phyloP scores from a whole-genome alignment of 2,888 invertebrate genomes.

The Sarcophaga rosellei region DNA sequence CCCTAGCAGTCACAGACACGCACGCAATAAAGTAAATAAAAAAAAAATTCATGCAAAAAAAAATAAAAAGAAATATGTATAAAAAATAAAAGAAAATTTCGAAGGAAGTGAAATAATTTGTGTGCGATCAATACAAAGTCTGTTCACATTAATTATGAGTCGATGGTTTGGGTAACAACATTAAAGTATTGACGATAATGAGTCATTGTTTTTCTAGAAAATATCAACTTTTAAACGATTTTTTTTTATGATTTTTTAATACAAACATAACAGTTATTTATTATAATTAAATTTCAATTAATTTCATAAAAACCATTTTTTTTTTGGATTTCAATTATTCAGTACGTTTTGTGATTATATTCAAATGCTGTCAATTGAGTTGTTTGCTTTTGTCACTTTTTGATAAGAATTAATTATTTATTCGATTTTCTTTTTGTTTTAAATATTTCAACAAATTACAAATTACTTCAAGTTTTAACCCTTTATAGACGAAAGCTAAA shows the following conservation, averaged over 20 bases:
- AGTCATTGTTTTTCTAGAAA: not conserved
- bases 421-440: not conserved
- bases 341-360: slow-evolving; percentile 4
- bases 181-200: not conserved
- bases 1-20: slow-evolving; percentile 44
- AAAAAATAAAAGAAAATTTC: slow-evolving; percentile 25
- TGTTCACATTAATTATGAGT: not conserved
- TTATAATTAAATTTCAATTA: no score
- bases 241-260: no score
- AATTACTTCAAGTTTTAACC: not conserved
- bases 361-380: slow-evolving; percentile 40
- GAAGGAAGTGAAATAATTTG: slow-evolving; percentile 67
- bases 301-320: no score
- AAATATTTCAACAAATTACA: not conserved
- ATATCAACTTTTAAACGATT: slow-evolving; percentile 36
- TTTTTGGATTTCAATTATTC: no score
- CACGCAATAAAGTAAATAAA: not conserved
- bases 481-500: no score
- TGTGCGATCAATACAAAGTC: slow-evolving; percentile 53
- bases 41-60: slow-evolving; percentile 29
- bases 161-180: not conserved
- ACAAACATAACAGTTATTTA: no score
- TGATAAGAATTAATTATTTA: slow-evolving; percentile 51
- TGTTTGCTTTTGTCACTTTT: slow-evolving; percentile 39
- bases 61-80: not conserved